Percentiles rank a stretch among this genome's conserved stretches.
Evolutionary conservation across 2,888 invertebrate species (phyloP).

Genomic region (Hirtodrosophila trivittata): DNA sequence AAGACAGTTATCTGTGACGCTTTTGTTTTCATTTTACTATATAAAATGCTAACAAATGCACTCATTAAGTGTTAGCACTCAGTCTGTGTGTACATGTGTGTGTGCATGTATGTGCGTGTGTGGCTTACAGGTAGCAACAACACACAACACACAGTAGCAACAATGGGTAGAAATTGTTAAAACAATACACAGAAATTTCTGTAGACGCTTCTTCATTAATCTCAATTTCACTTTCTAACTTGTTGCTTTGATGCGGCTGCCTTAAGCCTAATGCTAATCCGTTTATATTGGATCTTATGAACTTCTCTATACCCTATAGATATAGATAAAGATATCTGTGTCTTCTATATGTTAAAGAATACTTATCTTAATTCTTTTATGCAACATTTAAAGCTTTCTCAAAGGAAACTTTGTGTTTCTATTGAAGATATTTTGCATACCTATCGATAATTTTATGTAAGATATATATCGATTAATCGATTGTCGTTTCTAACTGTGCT

Average conservation of each 20-base stretch:
- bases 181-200: conserved; percentile 16
- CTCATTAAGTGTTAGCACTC: conserved; percentile 44
- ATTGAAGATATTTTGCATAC: too few species aligned
- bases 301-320: too few species aligned
- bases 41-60: conserved; percentile 66
- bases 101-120: conserved; percentile 8
- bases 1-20: conserved; percentile 30
- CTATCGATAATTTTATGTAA: too few species aligned
- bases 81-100: neutral
- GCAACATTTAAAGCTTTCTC: too few species aligned
- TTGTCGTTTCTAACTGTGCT: too few species aligned
- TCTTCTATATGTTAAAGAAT: too few species aligned
- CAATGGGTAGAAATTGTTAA: conserved; percentile 41
- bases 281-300: too few species aligned
- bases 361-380: too few species aligned
- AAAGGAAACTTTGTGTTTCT: too few species aligned
- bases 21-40: conserved; percentile 60
- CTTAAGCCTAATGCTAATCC: neutral
- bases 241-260: neutral
- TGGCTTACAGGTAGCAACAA: conserved; percentile 11
- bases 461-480: too few species aligned
- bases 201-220: conserved; percentile 6
- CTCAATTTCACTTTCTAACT: conserved; percentile 3
- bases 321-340: too few species aligned
- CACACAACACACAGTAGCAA: conserved; percentile 16